These are phyloP conservation scores for Drosophila funebris DNA, from an alignment of 1,140 invertebrate species.

Conservation along the genomic window DNA sequence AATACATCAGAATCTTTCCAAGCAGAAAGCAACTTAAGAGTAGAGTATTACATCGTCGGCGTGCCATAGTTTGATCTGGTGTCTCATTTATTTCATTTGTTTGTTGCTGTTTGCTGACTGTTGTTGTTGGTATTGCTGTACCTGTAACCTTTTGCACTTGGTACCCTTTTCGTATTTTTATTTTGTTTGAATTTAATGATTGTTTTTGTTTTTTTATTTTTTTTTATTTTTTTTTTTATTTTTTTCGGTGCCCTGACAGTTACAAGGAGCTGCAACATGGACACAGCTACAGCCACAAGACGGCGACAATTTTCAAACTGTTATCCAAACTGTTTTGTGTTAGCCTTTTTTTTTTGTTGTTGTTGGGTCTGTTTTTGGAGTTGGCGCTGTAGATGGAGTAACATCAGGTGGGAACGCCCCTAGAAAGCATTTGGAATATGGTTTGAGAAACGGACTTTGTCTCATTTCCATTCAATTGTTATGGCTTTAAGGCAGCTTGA, in stretches of 20 bases:
- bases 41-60: constrained; percentile 15
- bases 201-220: constrained; percentile 49
- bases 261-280: constrained; percentile 57
- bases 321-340: constrained; percentile 10
- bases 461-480: constrained; percentile 45
- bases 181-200: constrained; percentile 75
- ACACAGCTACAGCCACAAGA: background rate
- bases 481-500: constrained; percentile 23
- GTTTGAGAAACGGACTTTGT: constrained; percentile 8
- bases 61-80: background rate
- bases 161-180: constrained; percentile 67
- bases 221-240: background rate
- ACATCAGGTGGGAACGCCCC: constrained; percentile 47
- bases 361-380: background rate
- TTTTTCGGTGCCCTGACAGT: constrained; percentile 53
- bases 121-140: constrained; percentile 53
- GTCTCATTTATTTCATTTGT: constrained; percentile 61
- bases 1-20: too few relatives aligned
- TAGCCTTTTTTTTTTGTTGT: background rate
- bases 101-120: constrained; percentile 21
- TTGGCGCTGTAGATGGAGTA: background rate
- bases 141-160: constrained; percentile 83
- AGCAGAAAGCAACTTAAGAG: background rate
- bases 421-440: constrained; percentile 16
- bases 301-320: constrained; percentile 44